Evolutionary conservation across 2,888 invertebrate genomes (phyloP).

Genomic region (Phaedon cochleariae): DNA sequence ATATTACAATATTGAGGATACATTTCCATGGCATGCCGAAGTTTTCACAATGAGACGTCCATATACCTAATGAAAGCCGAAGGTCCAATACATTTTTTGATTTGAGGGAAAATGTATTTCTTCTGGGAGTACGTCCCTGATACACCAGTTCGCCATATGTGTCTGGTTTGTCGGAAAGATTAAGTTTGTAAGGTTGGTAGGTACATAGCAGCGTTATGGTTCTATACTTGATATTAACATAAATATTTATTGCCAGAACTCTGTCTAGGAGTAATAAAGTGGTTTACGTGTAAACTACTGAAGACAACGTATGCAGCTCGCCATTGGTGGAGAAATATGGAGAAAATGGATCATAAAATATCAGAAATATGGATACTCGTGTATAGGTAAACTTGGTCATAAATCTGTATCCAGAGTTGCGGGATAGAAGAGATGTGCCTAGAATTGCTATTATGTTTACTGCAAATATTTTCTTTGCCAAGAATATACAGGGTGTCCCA

Average conservation of each 20-base stretch:
- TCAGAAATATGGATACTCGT: not conserved
- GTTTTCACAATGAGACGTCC: no score
- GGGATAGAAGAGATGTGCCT: no score
- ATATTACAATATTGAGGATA: no score
- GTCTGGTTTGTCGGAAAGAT: constrained; percentile 23
- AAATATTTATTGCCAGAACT: constrained; percentile 27
- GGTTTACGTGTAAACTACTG: constrained; percentile 22
- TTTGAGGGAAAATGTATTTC: no score
- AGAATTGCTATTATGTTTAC: no score
- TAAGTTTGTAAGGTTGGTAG: no score
- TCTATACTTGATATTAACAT: constrained; percentile 24
- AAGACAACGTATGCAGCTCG: not conserved
- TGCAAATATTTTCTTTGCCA: no score
- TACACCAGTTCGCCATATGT: constrained; percentile 19
- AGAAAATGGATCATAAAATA: not conserved
- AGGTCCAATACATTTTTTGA: no score
- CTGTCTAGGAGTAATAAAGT: constrained; percentile 22
- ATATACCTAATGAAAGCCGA: no score
- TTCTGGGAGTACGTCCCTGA: constrained; percentile 2
- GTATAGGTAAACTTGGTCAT: not conserved
- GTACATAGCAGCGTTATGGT: constrained; percentile 22
- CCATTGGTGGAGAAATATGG: not conserved
- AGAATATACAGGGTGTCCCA: no score
- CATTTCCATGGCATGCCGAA: no score
- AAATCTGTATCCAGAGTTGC: not conserved